Evolutionary conservation across 2,113 vertebrate species (phyloP).

Genomic region (Hipposideros armiger): DNA sequence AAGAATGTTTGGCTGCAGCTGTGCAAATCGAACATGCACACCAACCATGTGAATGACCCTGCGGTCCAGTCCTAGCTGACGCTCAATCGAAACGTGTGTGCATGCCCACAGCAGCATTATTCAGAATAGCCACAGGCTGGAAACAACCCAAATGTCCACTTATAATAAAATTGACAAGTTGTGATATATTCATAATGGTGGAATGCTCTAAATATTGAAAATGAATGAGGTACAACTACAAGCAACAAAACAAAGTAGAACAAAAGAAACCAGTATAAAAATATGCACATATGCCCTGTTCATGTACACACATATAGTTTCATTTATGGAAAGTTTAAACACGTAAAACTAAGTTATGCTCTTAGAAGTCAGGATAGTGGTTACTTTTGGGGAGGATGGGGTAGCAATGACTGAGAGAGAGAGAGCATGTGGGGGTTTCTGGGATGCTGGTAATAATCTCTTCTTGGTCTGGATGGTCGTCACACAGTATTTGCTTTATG

Average conservation of each 20-base stretch:
- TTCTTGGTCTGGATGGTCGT: not conserved
- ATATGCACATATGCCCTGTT: not conserved
- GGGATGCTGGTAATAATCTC: not conserved
- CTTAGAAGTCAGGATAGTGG: not conserved
- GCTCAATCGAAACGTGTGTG: not conserved
- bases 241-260: not conserved
- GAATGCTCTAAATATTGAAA: not conserved
- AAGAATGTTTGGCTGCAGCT: not conserved
- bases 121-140: not conserved
- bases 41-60: not conserved
- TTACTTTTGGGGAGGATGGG: not conserved
- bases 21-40: not conserved
- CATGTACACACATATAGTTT: not conserved
- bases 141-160: not conserved
- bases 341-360: not conserved
- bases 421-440: not conserved
- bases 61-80: not conserved
- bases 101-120: not conserved
- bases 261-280: slow-evolving; percentile 1
- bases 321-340: not conserved
- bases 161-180: not conserved
- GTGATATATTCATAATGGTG: not conserved
- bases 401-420: not conserved
- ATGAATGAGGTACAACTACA: not conserved
- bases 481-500: not conserved